Conservation (phyloP, 2,113 vertebrate genomes). For the Hiodon tergisus region DNA sequence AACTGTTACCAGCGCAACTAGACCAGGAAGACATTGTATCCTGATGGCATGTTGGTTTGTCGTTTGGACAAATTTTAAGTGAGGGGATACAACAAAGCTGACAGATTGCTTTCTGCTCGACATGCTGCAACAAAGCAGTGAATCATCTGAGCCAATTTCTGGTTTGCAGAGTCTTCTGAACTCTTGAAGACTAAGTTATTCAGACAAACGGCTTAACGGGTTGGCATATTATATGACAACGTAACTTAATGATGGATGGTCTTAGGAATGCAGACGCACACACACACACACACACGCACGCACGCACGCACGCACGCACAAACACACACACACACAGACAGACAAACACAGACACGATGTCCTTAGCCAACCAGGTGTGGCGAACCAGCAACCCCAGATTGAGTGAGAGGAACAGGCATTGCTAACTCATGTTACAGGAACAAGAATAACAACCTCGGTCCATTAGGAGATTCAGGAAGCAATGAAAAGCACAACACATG, state of each 20-base stretch:
- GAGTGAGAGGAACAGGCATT: neutral
- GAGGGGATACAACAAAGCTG: neutral
- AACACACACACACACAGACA: slow-evolving; percentile 4
- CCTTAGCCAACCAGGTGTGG: neutral
- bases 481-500: neutral
- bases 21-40: too few species aligned
- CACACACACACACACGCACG: neutral
- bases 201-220: too few species aligned
- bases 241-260: neutral
- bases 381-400: neutral
- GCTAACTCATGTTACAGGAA: neutral
- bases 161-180: neutral
- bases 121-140: neutral
- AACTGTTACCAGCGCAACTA: too few species aligned
- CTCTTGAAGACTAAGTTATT: too few species aligned
- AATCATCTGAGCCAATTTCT: neutral
- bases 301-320: slow-evolving; percentile 1
- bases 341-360: neutral
- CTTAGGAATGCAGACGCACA: neutral
- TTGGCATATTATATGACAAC: neutral
- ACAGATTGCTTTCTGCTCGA: neutral
- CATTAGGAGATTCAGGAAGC: neutral
- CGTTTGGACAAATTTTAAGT: neutral
- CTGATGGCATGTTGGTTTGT: neutral
- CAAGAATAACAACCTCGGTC: too few species aligned